Conservation (phyloP, 2,888 invertebrate species). For the Caenorhabditis virilis region DNA sequence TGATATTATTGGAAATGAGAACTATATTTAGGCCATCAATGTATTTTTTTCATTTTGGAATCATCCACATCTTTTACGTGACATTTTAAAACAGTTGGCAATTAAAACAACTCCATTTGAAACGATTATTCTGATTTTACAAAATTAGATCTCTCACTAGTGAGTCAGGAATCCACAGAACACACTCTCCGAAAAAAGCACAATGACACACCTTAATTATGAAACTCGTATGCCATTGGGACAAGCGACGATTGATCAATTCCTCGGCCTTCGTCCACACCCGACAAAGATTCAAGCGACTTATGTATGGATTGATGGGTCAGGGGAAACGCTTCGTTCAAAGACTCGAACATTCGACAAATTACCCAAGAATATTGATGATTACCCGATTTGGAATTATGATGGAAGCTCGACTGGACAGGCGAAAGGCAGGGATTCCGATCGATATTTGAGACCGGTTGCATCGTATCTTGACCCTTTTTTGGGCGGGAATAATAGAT, state of each 20-base stretch:
- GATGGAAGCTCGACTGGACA: conserved; percentile 92
- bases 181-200: too few species aligned
- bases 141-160: too few species aligned
- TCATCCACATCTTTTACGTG: too few species aligned
- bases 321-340: conserved; percentile 85
- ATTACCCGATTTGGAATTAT: conserved; percentile 88
- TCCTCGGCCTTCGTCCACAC: conserved; percentile 49
- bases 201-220: conserved; percentile 44
- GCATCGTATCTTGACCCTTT: conserved; percentile 63
- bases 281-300: conserved; percentile 74
- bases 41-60: too few species aligned
- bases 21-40: too few species aligned
- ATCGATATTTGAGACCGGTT: conserved; percentile 68
- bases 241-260: conserved; percentile 45
- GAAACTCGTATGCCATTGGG: conserved; percentile 49
- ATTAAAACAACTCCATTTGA: too few species aligned
- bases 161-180: too few species aligned
- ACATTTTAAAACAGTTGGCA: too few species aligned
- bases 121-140: too few species aligned
- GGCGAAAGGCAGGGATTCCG: conserved; percentile 68
- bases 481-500: conserved; percentile 51
- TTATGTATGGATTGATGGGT: conserved; percentile 92
- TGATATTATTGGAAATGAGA: too few species aligned
- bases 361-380: conserved; percentile 76
- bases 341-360: conserved; percentile 86